Conservation (phyloP, 2,113 vertebrate species). For the Eonycteris spelaea region DNA sequence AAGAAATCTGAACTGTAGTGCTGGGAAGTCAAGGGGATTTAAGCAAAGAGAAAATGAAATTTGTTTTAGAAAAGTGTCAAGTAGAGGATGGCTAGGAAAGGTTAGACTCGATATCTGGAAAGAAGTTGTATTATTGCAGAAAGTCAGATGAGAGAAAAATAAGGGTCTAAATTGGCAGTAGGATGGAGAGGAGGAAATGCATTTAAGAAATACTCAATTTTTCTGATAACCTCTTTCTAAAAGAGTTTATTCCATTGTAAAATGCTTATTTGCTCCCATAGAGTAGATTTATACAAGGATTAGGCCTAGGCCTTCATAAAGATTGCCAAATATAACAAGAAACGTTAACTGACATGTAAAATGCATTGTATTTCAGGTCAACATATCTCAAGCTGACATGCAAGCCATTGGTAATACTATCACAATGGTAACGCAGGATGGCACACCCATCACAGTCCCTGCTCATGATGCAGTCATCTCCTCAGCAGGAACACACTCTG, state of each 20-base stretch:
- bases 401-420: conserved; percentile 96
- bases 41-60: background rate
- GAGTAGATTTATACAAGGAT: background rate
- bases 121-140: background rate
- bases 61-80: background rate
- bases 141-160: conserved; percentile 37
- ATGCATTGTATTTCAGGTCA: conserved; percentile 87
- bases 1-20: background rate
- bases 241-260: conserved; percentile 14
- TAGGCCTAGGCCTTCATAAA: background rate
- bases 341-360: conserved; percentile 35
- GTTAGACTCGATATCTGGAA: background rate
- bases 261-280: background rate
- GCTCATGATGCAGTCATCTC: conserved; percentile 93
- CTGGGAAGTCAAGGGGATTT: background rate
- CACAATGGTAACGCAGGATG: conserved; percentile 99
- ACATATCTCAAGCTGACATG: conserved; percentile 95
- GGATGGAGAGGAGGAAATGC: background rate
- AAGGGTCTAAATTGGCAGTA: background rate
- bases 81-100: background rate
- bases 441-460: conserved; percentile 97
- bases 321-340: background rate
- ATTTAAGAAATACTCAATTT: background rate
- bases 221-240: background rate
- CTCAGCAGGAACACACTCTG: conserved; percentile 90